Base-by-base conservation (phyloP, 1,140 invertebrate species). In the Apis laboriosa region DNA sequence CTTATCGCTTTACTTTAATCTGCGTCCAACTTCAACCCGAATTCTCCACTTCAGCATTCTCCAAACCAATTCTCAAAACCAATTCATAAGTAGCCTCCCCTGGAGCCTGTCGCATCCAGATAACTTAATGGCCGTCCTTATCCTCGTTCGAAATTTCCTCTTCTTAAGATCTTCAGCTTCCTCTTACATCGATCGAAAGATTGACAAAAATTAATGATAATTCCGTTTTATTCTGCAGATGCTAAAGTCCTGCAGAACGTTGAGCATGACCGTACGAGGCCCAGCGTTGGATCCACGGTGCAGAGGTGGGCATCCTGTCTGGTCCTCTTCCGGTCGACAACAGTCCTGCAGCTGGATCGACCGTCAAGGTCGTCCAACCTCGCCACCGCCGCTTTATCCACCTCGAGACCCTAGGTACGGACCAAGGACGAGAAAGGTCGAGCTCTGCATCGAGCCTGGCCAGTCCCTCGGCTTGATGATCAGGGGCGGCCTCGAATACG, bases 281-380 rank as follows among this genome's bases (percentile, higher is more conserved):
- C 96, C 96, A 61, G 94, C 94, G 17, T 89, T 94, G 92, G 93
- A 93, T 93, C 95, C 88, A 77, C 90, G 90, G 68, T 94, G 91
- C 87, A 94, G 88, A 88, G 94, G 92, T 90, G 94, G 86, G 66
- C 94, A 94, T 85, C 94, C 94, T 86, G 86, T 95, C 91, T 94
- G 89, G 95, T 92, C 81, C 93, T 85, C 92, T 91, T 91, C 95
- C 86, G 94, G 95, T 43, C 95, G 96, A 84, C 95, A 97, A 60
- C 97, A 98, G 86, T 97, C 97, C 28, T 98, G 98, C 94, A 97
- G 97, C 24, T 99, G 98, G 98, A 98, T 98, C 95, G 97, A 98
- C 92, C 95, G 97, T 53, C 97, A 97, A 87, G 98, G 98, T 49
- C 94, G 97, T 79, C 97, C 97, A 1, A 97, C 97, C 9, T 98